Conservation (phyloP, 2,888 invertebrate species). For the Amiota mariae region DNA sequence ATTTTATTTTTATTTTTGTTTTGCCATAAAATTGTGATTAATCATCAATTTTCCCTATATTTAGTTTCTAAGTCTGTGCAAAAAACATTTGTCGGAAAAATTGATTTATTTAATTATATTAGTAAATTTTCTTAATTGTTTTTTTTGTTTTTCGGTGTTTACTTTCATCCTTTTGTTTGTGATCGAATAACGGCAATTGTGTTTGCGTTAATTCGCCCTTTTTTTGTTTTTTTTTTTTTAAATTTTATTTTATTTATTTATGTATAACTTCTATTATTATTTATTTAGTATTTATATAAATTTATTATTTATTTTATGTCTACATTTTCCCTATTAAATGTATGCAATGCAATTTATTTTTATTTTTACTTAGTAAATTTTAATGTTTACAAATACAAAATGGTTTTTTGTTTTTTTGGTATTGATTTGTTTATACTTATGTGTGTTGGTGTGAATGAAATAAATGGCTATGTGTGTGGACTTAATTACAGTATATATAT, state of each 20-base stretch:
- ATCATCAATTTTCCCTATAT: constrained; percentile 53
- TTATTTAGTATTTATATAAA: constrained; percentile 43
- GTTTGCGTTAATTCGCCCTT: constrained; percentile 60
- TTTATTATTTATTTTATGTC: constrained; percentile 16
- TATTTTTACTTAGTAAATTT: not conserved
- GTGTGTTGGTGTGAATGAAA: constrained; percentile 35
- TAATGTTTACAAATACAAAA: constrained; percentile 7
- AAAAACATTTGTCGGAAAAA: constrained; percentile 45
- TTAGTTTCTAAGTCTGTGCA: not conserved
- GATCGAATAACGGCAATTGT: constrained; percentile 65
- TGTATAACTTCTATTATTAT: constrained; percentile 57
- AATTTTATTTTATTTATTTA: constrained; percentile 57
- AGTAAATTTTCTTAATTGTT: constrained; percentile 61
- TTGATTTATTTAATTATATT: constrained; percentile 48
- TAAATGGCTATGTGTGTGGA: constrained; percentile 31
- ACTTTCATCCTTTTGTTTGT: constrained; percentile 70
- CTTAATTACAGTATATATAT: not conserved
- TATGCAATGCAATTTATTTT: constrained; percentile 21
- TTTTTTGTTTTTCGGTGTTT: constrained; percentile 68
- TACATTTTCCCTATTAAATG: constrained; percentile 28
- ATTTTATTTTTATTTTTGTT: constrained; percentile 13
- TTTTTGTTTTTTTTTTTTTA: constrained; percentile 46
- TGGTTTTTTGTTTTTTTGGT: not conserved
- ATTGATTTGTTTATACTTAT: not conserved
- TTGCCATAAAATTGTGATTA: constrained; percentile 54